phyloP scores from a whole-genome alignment of 2,888 invertebrate genomes.

The Barypeithes pellucidus region DNA sequence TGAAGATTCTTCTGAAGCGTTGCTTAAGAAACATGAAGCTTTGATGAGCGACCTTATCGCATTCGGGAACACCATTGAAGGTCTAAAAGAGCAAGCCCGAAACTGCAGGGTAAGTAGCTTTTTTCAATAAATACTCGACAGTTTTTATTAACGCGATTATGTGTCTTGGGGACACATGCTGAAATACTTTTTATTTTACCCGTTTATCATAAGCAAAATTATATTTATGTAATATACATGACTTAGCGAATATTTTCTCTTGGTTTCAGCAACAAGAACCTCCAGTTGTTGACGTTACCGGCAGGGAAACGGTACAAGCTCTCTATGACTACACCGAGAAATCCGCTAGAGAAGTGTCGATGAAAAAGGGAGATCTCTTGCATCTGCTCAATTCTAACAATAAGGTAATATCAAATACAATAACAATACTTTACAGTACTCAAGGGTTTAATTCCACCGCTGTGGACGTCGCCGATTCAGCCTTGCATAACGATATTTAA shows the following conservation, averaged over 20 bases:
- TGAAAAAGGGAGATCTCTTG: conserved; percentile 99
- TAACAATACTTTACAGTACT: too few relatives aligned
- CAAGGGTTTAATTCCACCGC: too few relatives aligned
- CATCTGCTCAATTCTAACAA: conserved; percentile 98
- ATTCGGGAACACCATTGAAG: conserved; percentile 95
- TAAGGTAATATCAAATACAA: too few relatives aligned
- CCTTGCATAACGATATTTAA: too few relatives aligned
- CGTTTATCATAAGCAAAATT: too few relatives aligned
- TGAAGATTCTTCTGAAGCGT: conserved; percentile 97
- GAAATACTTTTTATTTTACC: too few relatives aligned
- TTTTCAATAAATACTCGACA: too few relatives aligned
- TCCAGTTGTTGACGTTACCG: conserved; percentile 94
- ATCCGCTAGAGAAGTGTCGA: conserved; percentile 98
- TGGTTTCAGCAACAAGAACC: conserved; percentile 91
- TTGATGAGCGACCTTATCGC: conserved; percentile 97
- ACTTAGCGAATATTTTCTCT: too few relatives aligned
- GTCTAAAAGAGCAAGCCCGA: conserved; percentile 92
- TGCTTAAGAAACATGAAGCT: conserved; percentile 98
- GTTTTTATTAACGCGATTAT: too few relatives aligned
- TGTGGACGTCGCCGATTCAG: too few relatives aligned
- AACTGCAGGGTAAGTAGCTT: conserved; percentile 88
- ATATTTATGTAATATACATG: too few relatives aligned
- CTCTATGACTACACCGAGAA: conserved; percentile 99
- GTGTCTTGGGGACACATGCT: too few relatives aligned
- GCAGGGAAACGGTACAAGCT: conserved; percentile 98